A percentile compares a stretch with the other conserved stretches of the same genome.
phyloP scores from a whole-genome alignment of 2,888 invertebrate species.

The Eupithecia vulgata region DNA sequence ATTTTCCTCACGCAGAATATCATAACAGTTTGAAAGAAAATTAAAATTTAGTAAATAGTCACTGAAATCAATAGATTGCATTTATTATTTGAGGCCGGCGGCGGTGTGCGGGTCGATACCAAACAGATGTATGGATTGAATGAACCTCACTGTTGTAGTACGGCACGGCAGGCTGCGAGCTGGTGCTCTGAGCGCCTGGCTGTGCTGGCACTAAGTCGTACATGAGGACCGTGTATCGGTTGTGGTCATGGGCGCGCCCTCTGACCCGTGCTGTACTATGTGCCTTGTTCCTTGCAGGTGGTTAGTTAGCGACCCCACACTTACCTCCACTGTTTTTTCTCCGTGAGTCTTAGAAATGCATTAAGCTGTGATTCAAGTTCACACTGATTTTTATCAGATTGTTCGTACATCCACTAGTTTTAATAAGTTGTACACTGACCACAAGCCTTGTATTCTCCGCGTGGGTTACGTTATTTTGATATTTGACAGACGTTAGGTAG shows the following conservation, averaged over 20 bases:
- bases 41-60: neutral
- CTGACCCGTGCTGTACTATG: constrained; percentile 22
- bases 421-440: constrained; percentile 4
- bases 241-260: constrained; percentile 27
- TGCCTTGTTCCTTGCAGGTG: constrained; percentile 27
- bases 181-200: too few relatives aligned
- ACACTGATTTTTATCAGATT: neutral
- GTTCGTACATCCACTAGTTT: neutral
- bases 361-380: neutral
- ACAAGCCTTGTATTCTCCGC: neutral
- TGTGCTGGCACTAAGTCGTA: too few relatives aligned
- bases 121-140: too few relatives aligned
- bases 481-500: neutral
- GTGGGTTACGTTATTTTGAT: neutral
- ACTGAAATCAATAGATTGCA: neutral
- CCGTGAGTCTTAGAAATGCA: constrained; percentile 21
- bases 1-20: neutral
- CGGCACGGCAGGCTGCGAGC: too few relatives aligned
- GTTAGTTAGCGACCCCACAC: constrained; percentile 23
- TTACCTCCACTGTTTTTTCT: constrained; percentile 22
- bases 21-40: too few relatives aligned
- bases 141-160: too few relatives aligned
- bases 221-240: too few relatives aligned
- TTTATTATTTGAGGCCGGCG: neutral
- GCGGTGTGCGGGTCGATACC: too few relatives aligned